Evolutionary conservation across 2,113 vertebrate genomes (phyloP), one percentile per base, ranked within the genome.

Genomic region (Pagrus major): DNA sequence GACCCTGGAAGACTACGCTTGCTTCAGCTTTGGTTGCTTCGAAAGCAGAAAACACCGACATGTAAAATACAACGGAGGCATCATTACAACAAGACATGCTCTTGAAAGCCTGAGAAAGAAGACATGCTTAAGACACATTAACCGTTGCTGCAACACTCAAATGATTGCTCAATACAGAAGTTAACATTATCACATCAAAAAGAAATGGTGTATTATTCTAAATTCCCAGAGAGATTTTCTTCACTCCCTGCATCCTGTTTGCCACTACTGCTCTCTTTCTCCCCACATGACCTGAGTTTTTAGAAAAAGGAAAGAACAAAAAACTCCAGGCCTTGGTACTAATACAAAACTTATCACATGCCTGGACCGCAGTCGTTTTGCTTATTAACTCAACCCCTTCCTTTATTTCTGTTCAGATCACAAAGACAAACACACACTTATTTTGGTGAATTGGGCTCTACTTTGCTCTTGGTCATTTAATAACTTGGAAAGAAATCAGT

Each of bases 61-160:
- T 72, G 31, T 71, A 25, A 59, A 61, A 61, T 41, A 76, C 31
- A 61, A 41, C 59, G 52, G 35, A n/a, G 49, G 47, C n/a, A 74
- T 21, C 12, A 20, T 51, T 54, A 60, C 41, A 66, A 3, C 56
- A 76, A 65, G 11, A 75, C 47, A 54, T 35, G 20, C 35, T 52
- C 20, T 27, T 47, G 7, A 68, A 65, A 76, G n/a, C 23, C n/a
- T 1, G 20, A 61, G 9, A 63, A 46, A 16, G 60, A 64, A 56
- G 23, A 44, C 18, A 61, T 16, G 14, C 39, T 67, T 25, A 6
- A 41, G 51, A 63, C 21, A 68, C 5, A 29, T 20, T 25, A 29
- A 42, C 21, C 3, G n/a, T 3, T 12, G 37, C 6, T 27, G 10
- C 27, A 61, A 37, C 31, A 55, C 21, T 35, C 18, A 63, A 58